Percentiles rank a stretch among this genome's conserved stretches.
These are phyloP conservation scores for Coreoperca whiteheadi DNA, from an alignment of 2,113 vertebrate genomes.

Conservation along the genomic window DNA sequence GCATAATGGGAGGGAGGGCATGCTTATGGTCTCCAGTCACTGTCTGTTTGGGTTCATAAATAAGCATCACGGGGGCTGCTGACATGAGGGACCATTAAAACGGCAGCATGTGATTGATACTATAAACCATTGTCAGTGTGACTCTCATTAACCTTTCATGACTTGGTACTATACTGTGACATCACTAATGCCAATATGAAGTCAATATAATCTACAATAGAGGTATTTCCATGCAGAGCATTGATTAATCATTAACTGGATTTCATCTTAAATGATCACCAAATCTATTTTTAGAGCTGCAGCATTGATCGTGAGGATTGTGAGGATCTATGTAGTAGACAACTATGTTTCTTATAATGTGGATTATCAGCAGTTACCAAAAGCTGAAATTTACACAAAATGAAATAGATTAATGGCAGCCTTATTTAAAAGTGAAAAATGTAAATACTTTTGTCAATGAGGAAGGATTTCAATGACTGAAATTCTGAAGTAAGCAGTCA, in stretches of 20 bases:
- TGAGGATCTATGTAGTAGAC: background rate
- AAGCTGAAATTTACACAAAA: background rate
- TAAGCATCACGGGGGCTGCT: slow-evolving; percentile 41
- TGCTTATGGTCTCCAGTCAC: slow-evolving; percentile 57
- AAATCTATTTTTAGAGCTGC: slow-evolving; percentile 10
- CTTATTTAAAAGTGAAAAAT: background rate
- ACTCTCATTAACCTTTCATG: slow-evolving; percentile 71
- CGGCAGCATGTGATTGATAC: slow-evolving; percentile 62
- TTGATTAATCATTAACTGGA: slow-evolving; percentile 46
- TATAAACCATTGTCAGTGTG: slow-evolving; percentile 45
- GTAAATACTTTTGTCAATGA: background rate
- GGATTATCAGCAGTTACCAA: background rate
- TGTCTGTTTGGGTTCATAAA: slow-evolving; percentile 61
- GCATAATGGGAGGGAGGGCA: slow-evolving; percentile 68
- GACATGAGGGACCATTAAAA: slow-evolving; percentile 53
- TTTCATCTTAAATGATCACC: slow-evolving; percentile 20
- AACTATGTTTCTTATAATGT: background rate
- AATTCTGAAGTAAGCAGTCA: background rate
- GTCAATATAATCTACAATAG: slow-evolving; percentile 31
- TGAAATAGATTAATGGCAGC: background rate
- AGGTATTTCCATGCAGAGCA: background rate
- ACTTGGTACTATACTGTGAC: slow-evolving; percentile 31
- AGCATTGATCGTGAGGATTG: slow-evolving; percentile 6
- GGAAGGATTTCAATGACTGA: background rate
- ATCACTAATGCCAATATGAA: slow-evolving; percentile 35